A percentile compares a stretch with the other conserved stretches of the same genome.
These are phyloP conservation scores for Eugnorisma glareosa DNA, from an alignment of 2,888 invertebrate genomes.

Conservation along the genomic window DNA sequence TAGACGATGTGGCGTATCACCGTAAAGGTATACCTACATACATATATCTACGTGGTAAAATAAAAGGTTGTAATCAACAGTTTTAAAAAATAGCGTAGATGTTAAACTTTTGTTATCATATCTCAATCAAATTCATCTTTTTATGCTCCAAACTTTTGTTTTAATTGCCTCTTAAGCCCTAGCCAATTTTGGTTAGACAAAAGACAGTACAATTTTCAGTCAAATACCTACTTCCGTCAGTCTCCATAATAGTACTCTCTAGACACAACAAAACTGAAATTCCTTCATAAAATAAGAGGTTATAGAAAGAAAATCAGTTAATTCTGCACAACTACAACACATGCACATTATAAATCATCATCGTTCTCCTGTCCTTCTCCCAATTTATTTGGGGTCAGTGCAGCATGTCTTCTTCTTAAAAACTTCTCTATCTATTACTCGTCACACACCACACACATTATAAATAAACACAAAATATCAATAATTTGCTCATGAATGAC, in stretches of 20 bases:
- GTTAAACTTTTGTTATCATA: not conserved
- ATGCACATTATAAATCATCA: not conserved
- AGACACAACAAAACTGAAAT: not conserved
- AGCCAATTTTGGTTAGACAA: not conserved
- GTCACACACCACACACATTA: not conserved
- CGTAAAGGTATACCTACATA: not conserved
- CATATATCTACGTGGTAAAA: not conserved
- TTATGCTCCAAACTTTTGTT: not conserved
- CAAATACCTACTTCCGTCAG: not conserved
- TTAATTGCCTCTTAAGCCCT: not conserved
- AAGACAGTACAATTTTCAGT: not conserved
- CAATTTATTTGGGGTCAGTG: not conserved
- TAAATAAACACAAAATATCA: not conserved
- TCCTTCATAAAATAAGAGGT: not conserved
- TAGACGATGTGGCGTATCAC: not conserved
- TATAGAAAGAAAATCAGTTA: not conserved
- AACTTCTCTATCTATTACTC: not conserved
- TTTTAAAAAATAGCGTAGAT: not conserved
- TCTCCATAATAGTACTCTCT: not conserved
- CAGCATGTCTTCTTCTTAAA: not conserved
- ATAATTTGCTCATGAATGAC: not conserved
- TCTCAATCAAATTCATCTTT: not conserved
- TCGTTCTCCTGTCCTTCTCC: not conserved
- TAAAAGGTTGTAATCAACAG: not conserved
- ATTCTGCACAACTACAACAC: not conserved